Evolutionary conservation across 2,888 invertebrate genomes (phyloP).

Genomic region (Plebejus anna): DNA sequence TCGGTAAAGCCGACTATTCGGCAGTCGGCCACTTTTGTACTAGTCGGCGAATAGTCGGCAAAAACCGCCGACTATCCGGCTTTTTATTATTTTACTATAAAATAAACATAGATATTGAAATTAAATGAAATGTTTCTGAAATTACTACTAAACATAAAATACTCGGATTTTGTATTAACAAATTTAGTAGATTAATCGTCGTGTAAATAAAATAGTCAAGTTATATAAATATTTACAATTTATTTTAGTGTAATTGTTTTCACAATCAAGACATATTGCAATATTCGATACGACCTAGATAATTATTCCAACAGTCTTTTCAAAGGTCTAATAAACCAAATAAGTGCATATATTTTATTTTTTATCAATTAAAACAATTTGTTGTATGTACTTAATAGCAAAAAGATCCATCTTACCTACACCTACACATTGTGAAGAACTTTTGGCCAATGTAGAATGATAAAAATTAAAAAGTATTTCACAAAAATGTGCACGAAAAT

Average conservation of each 20-base stretch:
- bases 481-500: neutral
- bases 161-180: too few relatives aligned
- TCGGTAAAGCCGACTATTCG: too few relatives aligned
- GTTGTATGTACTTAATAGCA: neutral
- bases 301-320: constrained; percentile 32
- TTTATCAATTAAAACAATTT: neutral
- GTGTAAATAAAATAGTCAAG: constrained; percentile 32
- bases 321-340: neutral
- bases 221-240: constrained; percentile 71
- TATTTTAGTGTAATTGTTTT: constrained; percentile 52
- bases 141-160: too few relatives aligned
- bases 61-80: too few relatives aligned
- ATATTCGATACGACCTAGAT: constrained; percentile 38
- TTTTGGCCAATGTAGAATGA: neutral
- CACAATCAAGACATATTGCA: constrained; percentile 44
- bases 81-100: too few relatives aligned
- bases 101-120: too few relatives aligned
- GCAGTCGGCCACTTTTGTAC: too few relatives aligned
- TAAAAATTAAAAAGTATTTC: neutral
- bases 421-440: neutral
- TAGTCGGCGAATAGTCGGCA: too few relatives aligned
- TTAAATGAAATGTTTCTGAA: too few relatives aligned
- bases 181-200: too few relatives aligned
- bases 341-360: neutral
- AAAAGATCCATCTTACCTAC: neutral